Percentiles rank a stretch among this genome's conserved stretches.
phyloP scores from a whole-genome alignment of 1,140 invertebrate genomes.

The Ganaspis sp. region DNA sequence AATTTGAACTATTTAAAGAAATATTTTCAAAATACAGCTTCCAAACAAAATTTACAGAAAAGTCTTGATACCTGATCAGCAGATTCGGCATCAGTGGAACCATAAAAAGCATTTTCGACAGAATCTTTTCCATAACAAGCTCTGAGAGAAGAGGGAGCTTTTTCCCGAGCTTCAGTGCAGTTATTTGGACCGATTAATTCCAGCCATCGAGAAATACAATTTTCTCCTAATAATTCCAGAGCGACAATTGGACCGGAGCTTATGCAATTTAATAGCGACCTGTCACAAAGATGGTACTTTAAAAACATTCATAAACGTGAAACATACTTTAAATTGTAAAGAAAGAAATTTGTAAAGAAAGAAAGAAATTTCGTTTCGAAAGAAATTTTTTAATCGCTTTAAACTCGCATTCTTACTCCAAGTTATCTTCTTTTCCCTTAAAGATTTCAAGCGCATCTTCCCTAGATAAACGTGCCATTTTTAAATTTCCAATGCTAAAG shows the following conservation, averaged over 20 bases:
- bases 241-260: constrained; percentile 84
- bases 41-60: too few species aligned
- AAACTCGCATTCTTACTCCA: constrained; percentile 79
- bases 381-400: too few species aligned
- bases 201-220: constrained; percentile 80
- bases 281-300: constrained; percentile 51
- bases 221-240: constrained; percentile 85
- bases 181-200: constrained; percentile 83
- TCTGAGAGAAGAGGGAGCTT: constrained; percentile 80
- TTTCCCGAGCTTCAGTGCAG: constrained; percentile 78
- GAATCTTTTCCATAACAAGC: constrained; percentile 85
- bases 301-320: too few species aligned
- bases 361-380: too few species aligned
- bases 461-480: constrained; percentile 81
- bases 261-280: constrained; percentile 80
- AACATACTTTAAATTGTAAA: too few species aligned
- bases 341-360: too few species aligned
- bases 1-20: too few species aligned
- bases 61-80: constrained; percentile 74
- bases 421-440: constrained; percentile 78
- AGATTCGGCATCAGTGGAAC: constrained; percentile 78
- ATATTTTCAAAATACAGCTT: too few species aligned
- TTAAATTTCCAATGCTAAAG: constrained; percentile 84
- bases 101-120: constrained; percentile 84
- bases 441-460: constrained; percentile 81